Evolutionary conservation across 2,797 vertebrate genomes (phyloP), one percentile per base, ranked within the genome.

Genomic region (Acipenser oxyrinchus): DNA sequence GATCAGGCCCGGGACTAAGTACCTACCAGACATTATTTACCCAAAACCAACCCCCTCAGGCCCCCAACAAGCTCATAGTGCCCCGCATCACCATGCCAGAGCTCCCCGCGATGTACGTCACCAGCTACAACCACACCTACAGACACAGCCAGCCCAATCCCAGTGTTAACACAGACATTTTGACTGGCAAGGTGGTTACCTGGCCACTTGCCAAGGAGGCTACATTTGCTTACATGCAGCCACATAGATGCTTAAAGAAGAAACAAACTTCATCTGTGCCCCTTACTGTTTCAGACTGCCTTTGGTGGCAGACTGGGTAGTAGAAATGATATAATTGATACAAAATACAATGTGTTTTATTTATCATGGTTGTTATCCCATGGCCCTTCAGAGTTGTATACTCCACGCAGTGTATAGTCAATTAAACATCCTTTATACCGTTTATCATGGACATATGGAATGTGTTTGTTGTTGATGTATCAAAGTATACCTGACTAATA

Each of bases 211-310:
- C 48, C 6, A 72, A 23, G 7, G 37, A 65, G 10, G 60, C n/a
- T 48, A 48, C 23, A 15, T 64, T n/a, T 58, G 6, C 63, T 8
- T 63, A 68, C 49, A 15, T 68, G 8, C 37, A 7, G 7, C 10
- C 57, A 37, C 48, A 3, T 9, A 52, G 7, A 37, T 15, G 37
- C 6, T 13, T 10, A 49, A 51, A 51, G 13, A 64, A 12, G 53
- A 64, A 69, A 53, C 64, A 15, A 70, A 62, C 78, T 74, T 66
- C 76, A 68, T 48, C 64, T 72, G 51, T 73, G 73, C 8, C 48
- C 2, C 52, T 70, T 49, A 80, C 79, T 1, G 83, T 86, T 53
- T 80, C 73, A 0, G 83, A 83, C 62, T 86, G 85, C 69, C 75
- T 87, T 6, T 71, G 70, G 48, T 86, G 82, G 83, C 69, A 68